Conservation (phyloP, 2,888 invertebrate genomes). For the Heliconius hortense region DNA sequence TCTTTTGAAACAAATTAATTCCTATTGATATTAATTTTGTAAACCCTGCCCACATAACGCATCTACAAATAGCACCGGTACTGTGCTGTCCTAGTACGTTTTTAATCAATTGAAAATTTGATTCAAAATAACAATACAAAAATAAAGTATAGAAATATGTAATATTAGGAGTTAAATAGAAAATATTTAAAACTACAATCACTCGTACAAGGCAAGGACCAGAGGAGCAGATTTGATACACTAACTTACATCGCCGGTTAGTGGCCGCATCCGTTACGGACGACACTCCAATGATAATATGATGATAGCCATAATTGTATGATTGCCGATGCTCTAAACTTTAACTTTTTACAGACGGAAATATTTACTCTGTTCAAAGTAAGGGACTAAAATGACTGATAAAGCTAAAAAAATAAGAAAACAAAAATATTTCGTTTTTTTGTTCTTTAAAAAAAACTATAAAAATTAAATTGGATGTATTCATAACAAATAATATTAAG, state of each 20-base stretch:
- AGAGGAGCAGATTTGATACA: slow-evolving; percentile 14
- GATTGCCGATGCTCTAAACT: slow-evolving; percentile 13
- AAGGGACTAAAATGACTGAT: neutral
- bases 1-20: neutral
- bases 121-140: neutral
- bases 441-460: too few relatives aligned
- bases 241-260: slow-evolving; percentile 13
- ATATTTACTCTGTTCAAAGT: neutral
- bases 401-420: neutral
- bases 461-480: too few relatives aligned
- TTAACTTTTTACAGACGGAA: slow-evolving; percentile 2
- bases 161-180: neutral
- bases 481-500: too few relatives aligned
- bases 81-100: neutral
- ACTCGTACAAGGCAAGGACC: neutral
- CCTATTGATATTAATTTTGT: neutral
- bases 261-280: slow-evolving; percentile 19
- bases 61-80: neutral
- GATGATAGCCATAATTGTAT: slow-evolving; percentile 22
- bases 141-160: neutral
- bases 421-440: too few relatives aligned
- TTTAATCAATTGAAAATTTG: too few relatives aligned
- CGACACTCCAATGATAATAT: slow-evolving; percentile 20
- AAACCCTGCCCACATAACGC: neutral
- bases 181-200: neutral